Evolutionary conservation across 2,113 vertebrate species (phyloP).

Genomic region (Conger conger): DNA sequence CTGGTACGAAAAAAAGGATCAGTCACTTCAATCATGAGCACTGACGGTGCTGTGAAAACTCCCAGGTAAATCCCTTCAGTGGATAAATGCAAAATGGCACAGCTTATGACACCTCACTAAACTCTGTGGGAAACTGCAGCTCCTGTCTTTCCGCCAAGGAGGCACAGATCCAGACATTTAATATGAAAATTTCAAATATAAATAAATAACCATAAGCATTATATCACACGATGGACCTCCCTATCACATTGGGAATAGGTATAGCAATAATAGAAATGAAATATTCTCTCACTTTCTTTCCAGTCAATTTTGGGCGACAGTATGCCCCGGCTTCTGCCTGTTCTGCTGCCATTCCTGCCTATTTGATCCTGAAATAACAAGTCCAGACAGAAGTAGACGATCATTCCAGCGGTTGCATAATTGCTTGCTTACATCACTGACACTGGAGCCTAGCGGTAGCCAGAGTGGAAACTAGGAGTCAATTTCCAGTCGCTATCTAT

Average conservation of each 20-base stretch:
- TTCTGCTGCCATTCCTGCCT: constrained; percentile 6
- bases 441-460: neutral
- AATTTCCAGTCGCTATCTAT: neutral
- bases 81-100: constrained; percentile 6
- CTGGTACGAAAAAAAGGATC: neutral
- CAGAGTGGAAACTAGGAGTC: neutral
- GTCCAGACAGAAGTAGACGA: constrained; percentile 21
- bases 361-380: constrained; percentile 21
- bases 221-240: neutral
- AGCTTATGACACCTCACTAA: neutral
- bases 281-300: neutral
- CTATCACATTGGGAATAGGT: neutral
- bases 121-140: neutral
- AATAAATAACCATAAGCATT: neutral
- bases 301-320: neutral
- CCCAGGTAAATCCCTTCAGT: neutral
- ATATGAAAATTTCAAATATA: neutral
- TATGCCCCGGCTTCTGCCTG: neutral
- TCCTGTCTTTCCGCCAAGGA: neutral
- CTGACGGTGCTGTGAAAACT: neutral
- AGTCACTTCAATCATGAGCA: neutral
- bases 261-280: neutral
- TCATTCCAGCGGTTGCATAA: constrained; percentile 21
- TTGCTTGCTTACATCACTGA: constrained; percentile 22
- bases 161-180: neutral